Percentiles rank a stretch among this genome's conserved stretches.
These are phyloP conservation scores for Xestia ashworthii DNA, from an alignment of 2,888 invertebrate genomes.

Conservation along the genomic window DNA sequence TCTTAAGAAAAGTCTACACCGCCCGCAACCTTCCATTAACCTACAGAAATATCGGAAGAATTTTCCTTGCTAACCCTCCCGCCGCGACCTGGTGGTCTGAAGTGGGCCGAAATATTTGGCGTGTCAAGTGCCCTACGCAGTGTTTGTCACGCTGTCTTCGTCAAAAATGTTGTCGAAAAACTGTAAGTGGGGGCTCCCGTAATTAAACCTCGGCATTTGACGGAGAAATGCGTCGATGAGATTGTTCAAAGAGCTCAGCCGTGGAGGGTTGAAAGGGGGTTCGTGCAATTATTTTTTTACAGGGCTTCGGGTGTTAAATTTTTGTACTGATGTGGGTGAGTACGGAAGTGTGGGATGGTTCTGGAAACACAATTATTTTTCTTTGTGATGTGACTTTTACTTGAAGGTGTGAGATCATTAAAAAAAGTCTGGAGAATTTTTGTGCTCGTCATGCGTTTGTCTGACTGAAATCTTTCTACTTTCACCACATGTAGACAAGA, in stretches of 20 bases:
- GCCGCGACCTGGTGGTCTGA: conserved; percentile 61
- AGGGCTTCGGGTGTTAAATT: conserved; percentile 34
- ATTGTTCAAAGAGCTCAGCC: conserved; percentile 56
- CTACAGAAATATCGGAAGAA: conserved; percentile 64
- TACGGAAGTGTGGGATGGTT: conserved; percentile 32
- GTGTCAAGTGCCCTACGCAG: conserved; percentile 61
- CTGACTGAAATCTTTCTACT: not conserved
- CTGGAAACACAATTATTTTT: conserved; percentile 45
- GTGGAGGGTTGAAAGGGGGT: conserved; percentile 55
- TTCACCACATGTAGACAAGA: not conserved
- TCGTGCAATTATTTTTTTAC: conserved; percentile 59
- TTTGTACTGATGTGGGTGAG: conserved; percentile 44
- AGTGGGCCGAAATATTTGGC: conserved; percentile 68
- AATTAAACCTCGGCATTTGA: conserved; percentile 67
- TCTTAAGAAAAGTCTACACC: conserved; percentile 45
- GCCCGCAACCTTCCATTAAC: conserved; percentile 61
- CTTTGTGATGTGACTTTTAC: conserved; percentile 24
- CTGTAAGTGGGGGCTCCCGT: conserved; percentile 59
- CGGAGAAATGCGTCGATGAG: conserved; percentile 63
- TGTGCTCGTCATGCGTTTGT: not conserved
- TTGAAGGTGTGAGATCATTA: conserved; percentile 32
- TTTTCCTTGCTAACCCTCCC: conserved; percentile 56
- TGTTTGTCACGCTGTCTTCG: conserved; percentile 63
- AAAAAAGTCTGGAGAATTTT: conserved; percentile 19
- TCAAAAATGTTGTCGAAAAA: conserved; percentile 68